These are phyloP conservation scores for Agrotis puta DNA, from an alignment of 2,888 invertebrate genomes.

Conservation along the genomic window DNA sequence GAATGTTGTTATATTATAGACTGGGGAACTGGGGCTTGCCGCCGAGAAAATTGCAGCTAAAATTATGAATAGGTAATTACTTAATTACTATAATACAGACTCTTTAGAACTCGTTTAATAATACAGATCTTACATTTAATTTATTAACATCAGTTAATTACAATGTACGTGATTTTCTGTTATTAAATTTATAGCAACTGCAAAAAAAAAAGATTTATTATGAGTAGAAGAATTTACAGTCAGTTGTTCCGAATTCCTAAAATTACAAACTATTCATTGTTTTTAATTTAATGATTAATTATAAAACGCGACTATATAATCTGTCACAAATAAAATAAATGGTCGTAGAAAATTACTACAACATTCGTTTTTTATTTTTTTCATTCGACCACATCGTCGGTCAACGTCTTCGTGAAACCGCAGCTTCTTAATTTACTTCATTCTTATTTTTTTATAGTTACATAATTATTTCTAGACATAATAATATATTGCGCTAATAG, in stretches of 20 bases:
- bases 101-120: constrained; percentile 63
- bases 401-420: constrained; percentile 75
- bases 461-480: constrained; percentile 57
- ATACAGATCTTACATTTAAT: constrained; percentile 56
- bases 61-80: constrained; percentile 71
- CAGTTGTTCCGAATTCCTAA: too few relatives aligned
- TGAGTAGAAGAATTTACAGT: too few relatives aligned
- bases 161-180: background rate
- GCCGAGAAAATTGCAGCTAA: constrained; percentile 65
- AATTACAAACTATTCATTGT: too few relatives aligned
- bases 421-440: constrained; percentile 68
- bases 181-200: background rate
- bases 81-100: constrained; percentile 66
- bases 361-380: constrained; percentile 1
- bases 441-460: constrained; percentile 68
- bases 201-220: constrained; percentile 12
- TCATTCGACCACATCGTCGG: constrained; percentile 66
- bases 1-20: constrained; percentile 60
- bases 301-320: background rate
- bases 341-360: constrained; percentile 9
- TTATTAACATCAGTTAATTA: constrained; percentile 53
- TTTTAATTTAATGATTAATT: background rate
- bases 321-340: constrained; percentile 6
- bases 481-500: constrained; percentile 56
- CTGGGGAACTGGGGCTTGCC: constrained; percentile 44